Evolutionary conservation across 2,797 vertebrate species (phyloP).

Genomic region (Anas bernieri): DNA sequence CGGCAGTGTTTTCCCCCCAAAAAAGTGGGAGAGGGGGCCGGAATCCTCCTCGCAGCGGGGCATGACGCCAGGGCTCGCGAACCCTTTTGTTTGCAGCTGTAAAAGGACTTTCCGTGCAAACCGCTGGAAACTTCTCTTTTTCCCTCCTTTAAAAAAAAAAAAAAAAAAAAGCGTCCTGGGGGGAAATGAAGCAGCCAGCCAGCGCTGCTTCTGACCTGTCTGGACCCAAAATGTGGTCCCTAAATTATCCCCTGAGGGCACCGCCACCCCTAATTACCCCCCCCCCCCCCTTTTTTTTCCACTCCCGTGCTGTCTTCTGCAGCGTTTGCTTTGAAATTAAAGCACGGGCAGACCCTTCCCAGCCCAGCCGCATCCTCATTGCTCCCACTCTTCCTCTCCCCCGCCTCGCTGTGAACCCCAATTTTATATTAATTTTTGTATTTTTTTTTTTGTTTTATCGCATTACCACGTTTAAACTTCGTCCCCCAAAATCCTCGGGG

Average conservation of each 20-base stretch:
- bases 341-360: neutral
- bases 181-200: neutral
- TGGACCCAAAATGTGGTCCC: neutral
- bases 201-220: neutral
- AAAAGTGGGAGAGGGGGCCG: neutral
- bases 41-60: constrained; percentile 75
- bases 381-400: neutral
- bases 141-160: neutral
- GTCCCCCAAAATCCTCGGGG: too few relatives aligned
- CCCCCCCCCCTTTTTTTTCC: neutral
- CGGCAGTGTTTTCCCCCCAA: neutral
- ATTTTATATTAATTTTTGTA: too few relatives aligned
- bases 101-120: constrained; percentile 57
- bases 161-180: neutral
- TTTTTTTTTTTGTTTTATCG: too few relatives aligned
- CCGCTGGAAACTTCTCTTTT: constrained; percentile 26
- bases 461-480: too few relatives aligned
- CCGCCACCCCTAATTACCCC: neutral
- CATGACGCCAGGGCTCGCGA: constrained; percentile 70
- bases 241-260: neutral
- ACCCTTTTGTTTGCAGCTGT: constrained; percentile 72
- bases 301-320: neutral
- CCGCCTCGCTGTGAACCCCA: neutral
- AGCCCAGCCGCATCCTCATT: constrained; percentile 1
- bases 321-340: neutral